phyloP scores from a whole-genome alignment of 2,113 vertebrate species.

The Alectura lathami region DNA sequence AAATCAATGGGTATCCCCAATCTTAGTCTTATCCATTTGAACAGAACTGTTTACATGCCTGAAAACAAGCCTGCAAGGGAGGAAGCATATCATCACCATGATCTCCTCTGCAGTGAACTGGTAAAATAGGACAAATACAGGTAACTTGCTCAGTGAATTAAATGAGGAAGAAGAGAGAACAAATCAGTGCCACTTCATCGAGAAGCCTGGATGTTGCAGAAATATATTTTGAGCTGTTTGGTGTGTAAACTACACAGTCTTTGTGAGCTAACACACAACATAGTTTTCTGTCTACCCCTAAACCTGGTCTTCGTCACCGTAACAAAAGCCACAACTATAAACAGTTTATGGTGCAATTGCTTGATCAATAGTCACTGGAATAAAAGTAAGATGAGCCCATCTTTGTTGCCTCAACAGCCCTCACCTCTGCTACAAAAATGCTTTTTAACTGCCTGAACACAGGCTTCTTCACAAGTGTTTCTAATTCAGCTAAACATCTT shows the following conservation, averaged over 20 bases:
- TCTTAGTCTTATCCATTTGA: not conserved
- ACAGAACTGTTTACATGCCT: not conserved
- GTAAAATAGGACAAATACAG: not conserved
- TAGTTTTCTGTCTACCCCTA: conserved; percentile 70
- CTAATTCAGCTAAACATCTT: conserved; percentile 80
- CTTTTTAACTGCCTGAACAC: conserved; percentile 63
- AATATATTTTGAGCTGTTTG: conserved; percentile 48
- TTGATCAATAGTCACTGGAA: conserved; percentile 66
- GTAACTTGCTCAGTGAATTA: not conserved
- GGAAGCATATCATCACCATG: not conserved
- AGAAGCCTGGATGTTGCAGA: conserved; percentile 49
- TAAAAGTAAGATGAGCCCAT: conserved; percentile 36
- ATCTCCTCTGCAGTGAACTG: not conserved
- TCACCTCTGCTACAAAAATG: conserved; percentile 50
- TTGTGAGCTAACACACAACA: conserved; percentile 45
- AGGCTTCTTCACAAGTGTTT: conserved; percentile 75
- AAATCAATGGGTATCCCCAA: accelerated
- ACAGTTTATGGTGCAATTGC: conserved; percentile 72
- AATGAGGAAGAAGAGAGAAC: not conserved
- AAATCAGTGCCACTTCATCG: not conserved
- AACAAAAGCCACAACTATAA: conserved; percentile 71
- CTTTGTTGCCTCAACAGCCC: conserved; percentile 28
- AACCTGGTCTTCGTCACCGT: conserved; percentile 66
- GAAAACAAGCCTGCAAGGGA: not conserved
- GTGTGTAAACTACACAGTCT: conserved; percentile 56